Evolutionary conservation across 1,140 invertebrate genomes (phyloP), one percentile per base, ranked within the genome.

Genomic region (Cydia fagiglandana): DNA sequence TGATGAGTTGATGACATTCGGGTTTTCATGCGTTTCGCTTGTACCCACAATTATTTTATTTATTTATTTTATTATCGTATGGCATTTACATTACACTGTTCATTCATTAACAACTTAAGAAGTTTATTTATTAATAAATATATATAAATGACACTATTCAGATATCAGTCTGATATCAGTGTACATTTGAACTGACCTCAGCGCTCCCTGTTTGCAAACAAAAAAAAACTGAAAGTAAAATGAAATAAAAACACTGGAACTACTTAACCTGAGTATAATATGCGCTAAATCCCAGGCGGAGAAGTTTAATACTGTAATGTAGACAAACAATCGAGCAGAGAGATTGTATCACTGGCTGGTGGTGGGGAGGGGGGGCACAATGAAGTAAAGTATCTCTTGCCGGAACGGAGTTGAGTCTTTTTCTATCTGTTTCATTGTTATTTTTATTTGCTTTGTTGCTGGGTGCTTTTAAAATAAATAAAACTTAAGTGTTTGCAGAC

Each of bases 381-480:
- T 61, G 56, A 61, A 24, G 17, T 61, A 61, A 61, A 61, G 56
- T 61, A 61, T 61, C 20, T 12, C n/a, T 17, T 53, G 50, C 50
- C n/a, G 50, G 17, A 61, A 20, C 20, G 20, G 56, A 61, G 56
- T 61, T 24, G 56, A 1, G 7, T 61, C 56, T 61, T 61, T 56
- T 34, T 41, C 66, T 17, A 70, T 70, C 66, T 70, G 66, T 17
- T 70, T 45, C 66, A 70, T 70, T 70, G 66, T 70, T 70, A 38
- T 38, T 70, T 70, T 45, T 45, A 70, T 38, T 70, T 70, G 34
- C 66, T 70, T 70, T 70, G 66, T 70, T 70, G 66, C 66, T 70
- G 66, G 56, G 24, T 66, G 64, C 30, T 70, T 70, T 70, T 70
- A 70, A 70, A 70, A 70, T 70, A 70, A 70, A 70, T 70, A 70